phyloP scores from a whole-genome alignment of 2,797 vertebrate species.

The Odontamblyopus lacepedii region DNA sequence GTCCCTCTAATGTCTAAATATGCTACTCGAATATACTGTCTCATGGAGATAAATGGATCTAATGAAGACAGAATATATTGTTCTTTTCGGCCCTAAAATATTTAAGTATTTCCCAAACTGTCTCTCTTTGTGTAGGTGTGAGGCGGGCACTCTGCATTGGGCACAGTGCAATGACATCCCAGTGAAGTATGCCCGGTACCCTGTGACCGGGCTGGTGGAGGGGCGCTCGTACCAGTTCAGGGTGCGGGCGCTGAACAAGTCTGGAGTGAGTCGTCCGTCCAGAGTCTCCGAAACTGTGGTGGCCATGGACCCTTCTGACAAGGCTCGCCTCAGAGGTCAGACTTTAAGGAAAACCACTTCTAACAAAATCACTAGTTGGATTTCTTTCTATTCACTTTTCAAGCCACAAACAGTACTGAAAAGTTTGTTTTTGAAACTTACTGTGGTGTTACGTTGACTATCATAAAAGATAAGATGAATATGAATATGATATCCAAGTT shows the following conservation, averaged over 20 bases:
- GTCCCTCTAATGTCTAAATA: no score
- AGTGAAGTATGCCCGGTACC: slow-evolving; percentile 96
- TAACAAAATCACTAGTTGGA: no score
- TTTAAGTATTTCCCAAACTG: background rate
- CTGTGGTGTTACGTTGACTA: no score
- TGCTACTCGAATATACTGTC: no score
- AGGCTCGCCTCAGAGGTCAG: slow-evolving; percentile 88
- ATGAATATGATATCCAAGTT: no score
- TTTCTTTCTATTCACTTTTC: no score
- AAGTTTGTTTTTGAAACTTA: no score
- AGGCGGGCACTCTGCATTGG: slow-evolving; percentile 92
- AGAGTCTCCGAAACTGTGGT: slow-evolving; percentile 89
- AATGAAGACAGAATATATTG: no score
- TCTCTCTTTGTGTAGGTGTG: slow-evolving; percentile 79
- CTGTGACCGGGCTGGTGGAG: slow-evolving; percentile 95
- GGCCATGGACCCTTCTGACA: slow-evolving; percentile 92
- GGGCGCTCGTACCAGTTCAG: slow-evolving; percentile 92
- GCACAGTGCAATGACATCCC: slow-evolving; percentile 94
- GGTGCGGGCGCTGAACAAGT: slow-evolving; percentile 89
- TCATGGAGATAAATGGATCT: no score
- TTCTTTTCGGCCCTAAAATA: background rate
- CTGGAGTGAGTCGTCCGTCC: slow-evolving; percentile 87
- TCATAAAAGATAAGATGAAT: no score
- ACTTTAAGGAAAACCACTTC: background rate
- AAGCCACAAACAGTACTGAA: no score